These are phyloP conservation scores for Melanotaenia pygmaea DNA, from an alignment of 2,797 vertebrate genomes.

Conservation along the genomic window DNA sequence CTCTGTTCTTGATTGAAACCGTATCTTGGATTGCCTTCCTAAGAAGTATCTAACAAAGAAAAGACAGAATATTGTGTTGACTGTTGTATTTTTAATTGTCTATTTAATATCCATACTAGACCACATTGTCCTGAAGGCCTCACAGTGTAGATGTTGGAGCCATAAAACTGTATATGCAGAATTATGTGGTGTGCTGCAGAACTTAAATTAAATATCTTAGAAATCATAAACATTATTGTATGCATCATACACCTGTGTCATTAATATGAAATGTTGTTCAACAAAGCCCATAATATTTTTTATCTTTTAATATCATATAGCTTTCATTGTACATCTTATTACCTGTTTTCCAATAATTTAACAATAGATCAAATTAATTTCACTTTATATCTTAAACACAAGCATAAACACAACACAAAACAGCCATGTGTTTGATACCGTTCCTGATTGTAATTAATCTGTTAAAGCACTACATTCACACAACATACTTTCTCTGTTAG, in stretches of 20 bases:
- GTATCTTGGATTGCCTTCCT: slow-evolving; percentile 1
- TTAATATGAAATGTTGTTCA: slow-evolving; percentile 30
- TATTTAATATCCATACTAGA: slow-evolving; percentile 14
- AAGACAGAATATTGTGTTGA: slow-evolving; percentile 7
- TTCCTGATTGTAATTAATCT: too few species aligned
- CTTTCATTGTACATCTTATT: neutral
- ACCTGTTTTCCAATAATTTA: too few species aligned
- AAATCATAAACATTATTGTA: neutral
- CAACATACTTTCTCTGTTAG: too few species aligned
- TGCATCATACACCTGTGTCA: neutral
- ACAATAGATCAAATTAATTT: too few species aligned
- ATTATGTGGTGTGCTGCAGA: slow-evolving; percentile 11
- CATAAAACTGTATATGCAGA: slow-evolving; percentile 30
- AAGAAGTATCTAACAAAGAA: neutral
- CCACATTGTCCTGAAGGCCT: slow-evolving; percentile 31
- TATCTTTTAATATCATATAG: neutral
- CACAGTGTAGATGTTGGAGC: slow-evolving; percentile 22
- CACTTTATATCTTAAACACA: too few species aligned
- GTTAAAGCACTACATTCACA: too few species aligned
- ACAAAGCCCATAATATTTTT: slow-evolving; percentile 10
- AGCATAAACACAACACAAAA: too few species aligned
- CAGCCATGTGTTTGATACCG: too few species aligned
- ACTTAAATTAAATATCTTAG: neutral
- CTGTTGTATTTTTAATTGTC: slow-evolving; percentile 15
- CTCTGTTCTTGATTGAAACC: slow-evolving; percentile 10